A percentile compares a stretch with the other conserved stretches of the same genome.
Evolutionary conservation across 2,888 invertebrate species (phyloP).

Genomic region (Nomada hirtipes): DNA sequence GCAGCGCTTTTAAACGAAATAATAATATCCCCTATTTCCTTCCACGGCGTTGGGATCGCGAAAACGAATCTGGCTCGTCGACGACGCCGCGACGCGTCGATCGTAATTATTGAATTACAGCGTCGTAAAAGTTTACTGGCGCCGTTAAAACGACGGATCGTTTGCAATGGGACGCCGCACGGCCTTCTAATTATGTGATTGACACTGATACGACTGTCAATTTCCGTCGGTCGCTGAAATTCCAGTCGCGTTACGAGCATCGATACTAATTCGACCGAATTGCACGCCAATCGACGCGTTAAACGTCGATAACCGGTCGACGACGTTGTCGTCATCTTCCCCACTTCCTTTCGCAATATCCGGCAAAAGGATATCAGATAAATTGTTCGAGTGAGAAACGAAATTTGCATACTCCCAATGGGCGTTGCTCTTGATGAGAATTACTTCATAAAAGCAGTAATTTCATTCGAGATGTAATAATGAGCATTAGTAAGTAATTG

Average conservation of each 20-base stretch:
- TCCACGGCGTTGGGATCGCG: background rate
- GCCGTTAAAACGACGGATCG: slow-evolving; percentile 2
- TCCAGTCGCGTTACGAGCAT: slow-evolving; percentile 37
- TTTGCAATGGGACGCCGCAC: background rate
- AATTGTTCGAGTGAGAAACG: too few relatives aligned
- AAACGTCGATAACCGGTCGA: slow-evolving; percentile 15
- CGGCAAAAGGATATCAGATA: too few relatives aligned
- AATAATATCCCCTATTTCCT: slow-evolving; percentile 33
- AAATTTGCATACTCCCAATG: too few relatives aligned
- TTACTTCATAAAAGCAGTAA: too few relatives aligned
- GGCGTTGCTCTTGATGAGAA: too few relatives aligned
- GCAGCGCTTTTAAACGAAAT: slow-evolving; percentile 31
- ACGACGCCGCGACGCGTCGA: background rate
- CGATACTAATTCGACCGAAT: slow-evolving; percentile 51
- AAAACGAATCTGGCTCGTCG: background rate
- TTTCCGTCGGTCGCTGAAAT: slow-evolving; percentile 45
- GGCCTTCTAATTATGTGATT: slow-evolving; percentile 32
- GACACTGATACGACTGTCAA: slow-evolving; percentile 48
- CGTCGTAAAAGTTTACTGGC: slow-evolving; percentile 23
- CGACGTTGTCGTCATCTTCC: background rate
- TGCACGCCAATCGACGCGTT: slow-evolving; percentile 38
- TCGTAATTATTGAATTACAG: slow-evolving; percentile 26
- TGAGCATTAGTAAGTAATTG: too few relatives aligned
- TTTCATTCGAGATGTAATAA: too few relatives aligned
- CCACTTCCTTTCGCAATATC: background rate